These are phyloP conservation scores for Monochamus alternatus DNA, from an alignment of 2,888 invertebrate species.

Conservation along the genomic window DNA sequence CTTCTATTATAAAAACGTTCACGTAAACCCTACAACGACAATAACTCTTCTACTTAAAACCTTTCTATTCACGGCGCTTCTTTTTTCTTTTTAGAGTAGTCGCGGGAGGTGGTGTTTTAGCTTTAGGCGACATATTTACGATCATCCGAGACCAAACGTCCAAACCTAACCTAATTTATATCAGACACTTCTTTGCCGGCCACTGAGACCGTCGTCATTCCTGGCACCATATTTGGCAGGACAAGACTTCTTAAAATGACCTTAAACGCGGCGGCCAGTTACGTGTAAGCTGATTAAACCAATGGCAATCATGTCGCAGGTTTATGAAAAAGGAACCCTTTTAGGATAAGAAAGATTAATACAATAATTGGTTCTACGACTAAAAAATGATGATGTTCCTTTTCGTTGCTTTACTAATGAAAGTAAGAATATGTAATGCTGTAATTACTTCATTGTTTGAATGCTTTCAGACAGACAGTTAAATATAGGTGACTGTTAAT, in stretches of 20 bases:
- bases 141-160: slow-evolving; percentile 64
- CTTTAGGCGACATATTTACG: slow-evolving; percentile 67
- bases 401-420: too few species aligned
- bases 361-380: neutral
- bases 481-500: too few species aligned
- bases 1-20: slow-evolving; percentile 54
- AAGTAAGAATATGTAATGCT: too few species aligned
- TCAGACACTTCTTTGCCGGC: slow-evolving; percentile 62
- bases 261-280: slow-evolving; percentile 41
- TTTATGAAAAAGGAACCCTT: slow-evolving; percentile 2
- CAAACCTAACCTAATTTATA: slow-evolving; percentile 68
- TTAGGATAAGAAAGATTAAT: neutral
- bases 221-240: slow-evolving; percentile 61
- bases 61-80: slow-evolving; percentile 58
- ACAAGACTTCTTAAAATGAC: slow-evolving; percentile 52
- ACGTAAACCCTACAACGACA: slow-evolving; percentile 51
- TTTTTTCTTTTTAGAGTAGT: slow-evolving; percentile 56
- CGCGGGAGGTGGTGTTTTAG: slow-evolving; percentile 60
- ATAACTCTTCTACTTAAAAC: slow-evolving; percentile 61
- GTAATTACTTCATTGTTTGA: too few species aligned
- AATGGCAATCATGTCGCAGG: slow-evolving; percentile 16
- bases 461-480: too few species aligned
- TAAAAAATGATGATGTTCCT: too few species aligned
- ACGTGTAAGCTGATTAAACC: slow-evolving; percentile 43
- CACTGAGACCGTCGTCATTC: slow-evolving; percentile 57